Evolutionary conservation across 1,140 invertebrate genomes (phyloP).

Genomic region (Drosophila guanche): DNA sequence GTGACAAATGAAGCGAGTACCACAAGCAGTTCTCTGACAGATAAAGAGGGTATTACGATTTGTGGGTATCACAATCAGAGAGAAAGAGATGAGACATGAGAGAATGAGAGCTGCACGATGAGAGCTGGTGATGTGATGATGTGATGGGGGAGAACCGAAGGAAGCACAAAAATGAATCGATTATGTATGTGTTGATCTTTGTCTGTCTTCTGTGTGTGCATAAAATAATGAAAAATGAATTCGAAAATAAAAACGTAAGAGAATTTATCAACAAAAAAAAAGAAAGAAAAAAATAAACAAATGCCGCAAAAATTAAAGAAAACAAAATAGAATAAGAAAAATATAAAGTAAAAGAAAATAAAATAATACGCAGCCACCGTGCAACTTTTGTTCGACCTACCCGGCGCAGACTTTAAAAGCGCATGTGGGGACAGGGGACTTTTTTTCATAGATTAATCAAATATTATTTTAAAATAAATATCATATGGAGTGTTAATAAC

Average conservation of each 20-base stretch:
- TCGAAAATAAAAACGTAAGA: conserved; percentile 78
- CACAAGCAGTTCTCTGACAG: conserved; percentile 6
- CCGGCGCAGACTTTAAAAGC: conserved; percentile 44
- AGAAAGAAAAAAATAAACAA: no score
- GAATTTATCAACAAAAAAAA: conserved; percentile 40
- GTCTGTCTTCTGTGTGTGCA: conserved; percentile 31
- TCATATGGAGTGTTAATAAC: conserved; percentile 68
- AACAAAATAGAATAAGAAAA: conserved; percentile 26
- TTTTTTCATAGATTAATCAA: conserved; percentile 51
- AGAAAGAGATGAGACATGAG: conserved; percentile 30
- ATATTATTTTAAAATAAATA: conserved; percentile 32
- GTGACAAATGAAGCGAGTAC: conserved; percentile 51
- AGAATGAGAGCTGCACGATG: conserved; percentile 59
- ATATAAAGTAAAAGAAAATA: conserved; percentile 33
- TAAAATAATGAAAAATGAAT: conserved; percentile 63
- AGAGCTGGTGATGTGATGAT: conserved; percentile 20
- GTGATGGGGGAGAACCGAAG: conserved; percentile 22
- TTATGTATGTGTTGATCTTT: conserved; percentile 35
- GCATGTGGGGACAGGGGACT: conserved; percentile 1
- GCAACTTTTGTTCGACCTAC: conserved; percentile 77
- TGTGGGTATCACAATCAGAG: conserved; percentile 21
- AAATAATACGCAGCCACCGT: conserved; percentile 79
- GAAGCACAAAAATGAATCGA: conserved; percentile 51
- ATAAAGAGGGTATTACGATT: conserved; percentile 20
- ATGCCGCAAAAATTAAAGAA: conserved; percentile 38